Conservation (phyloP, 2,113 vertebrate species). For the Octodon degus region DNA sequence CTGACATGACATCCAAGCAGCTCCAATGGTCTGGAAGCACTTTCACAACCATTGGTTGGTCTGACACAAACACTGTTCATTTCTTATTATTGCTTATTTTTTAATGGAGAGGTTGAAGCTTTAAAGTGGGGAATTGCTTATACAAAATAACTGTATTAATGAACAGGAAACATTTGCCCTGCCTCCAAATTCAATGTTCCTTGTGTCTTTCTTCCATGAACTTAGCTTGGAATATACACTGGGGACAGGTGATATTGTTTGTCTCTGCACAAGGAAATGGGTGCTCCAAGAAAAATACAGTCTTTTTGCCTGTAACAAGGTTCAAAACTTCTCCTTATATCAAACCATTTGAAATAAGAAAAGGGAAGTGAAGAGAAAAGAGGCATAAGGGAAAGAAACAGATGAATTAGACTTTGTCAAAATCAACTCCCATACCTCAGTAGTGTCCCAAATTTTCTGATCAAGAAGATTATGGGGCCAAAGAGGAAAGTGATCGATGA, state of each 20-base stretch:
- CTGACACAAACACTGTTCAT: not conserved
- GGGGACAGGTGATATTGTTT: not conserved
- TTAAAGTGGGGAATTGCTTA: not conserved
- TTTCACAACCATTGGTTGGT: not conserved
- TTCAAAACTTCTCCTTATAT: not conserved
- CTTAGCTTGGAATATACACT: not conserved
- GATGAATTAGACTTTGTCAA: too few species aligned
- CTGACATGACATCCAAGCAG: not conserved
- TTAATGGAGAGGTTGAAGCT: not conserved
- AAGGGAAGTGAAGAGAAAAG: not conserved
- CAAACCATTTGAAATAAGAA: slow-evolving; percentile 6
- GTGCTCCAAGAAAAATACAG: not conserved
- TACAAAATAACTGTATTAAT: not conserved
- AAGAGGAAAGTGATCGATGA: too few species aligned
- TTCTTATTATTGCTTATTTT: not conserved
- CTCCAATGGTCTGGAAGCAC: not conserved
- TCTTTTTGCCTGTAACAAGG: not conserved
- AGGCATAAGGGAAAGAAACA: too few species aligned
- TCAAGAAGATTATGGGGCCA: too few species aligned
- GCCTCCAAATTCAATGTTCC: not conserved
- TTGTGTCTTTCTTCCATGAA: not conserved
- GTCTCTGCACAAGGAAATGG: not conserved
- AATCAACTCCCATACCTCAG: too few species aligned
- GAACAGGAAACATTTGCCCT: not conserved
- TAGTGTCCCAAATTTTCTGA: too few species aligned